These are phyloP conservation scores for Caiman crocodilus DNA, from an alignment of 2,797 vertebrate species.

Conservation along the genomic window DNA sequence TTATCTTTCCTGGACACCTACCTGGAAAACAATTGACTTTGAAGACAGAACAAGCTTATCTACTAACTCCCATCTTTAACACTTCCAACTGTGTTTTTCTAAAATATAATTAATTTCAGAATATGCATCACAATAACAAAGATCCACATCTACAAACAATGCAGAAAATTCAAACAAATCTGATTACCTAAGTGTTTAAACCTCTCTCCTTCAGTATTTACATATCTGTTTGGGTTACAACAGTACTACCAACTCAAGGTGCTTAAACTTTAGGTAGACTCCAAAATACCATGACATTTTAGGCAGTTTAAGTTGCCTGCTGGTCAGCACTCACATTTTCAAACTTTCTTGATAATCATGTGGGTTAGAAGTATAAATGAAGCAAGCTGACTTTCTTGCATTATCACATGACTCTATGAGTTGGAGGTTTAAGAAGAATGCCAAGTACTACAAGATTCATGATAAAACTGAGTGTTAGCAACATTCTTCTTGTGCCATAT, in stretches of 20 bases:
- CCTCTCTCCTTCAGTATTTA: background rate
- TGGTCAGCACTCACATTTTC: background rate
- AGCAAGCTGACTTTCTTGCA: background rate
- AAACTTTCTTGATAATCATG: background rate
- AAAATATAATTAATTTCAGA: background rate
- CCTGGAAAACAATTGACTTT: background rate
- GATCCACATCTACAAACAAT: background rate
- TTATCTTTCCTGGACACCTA: background rate
- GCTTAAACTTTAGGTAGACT: background rate
- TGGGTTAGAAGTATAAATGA: background rate
- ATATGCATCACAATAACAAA: background rate
- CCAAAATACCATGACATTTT: background rate
- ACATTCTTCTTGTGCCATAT: background rate
- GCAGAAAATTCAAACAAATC: background rate
- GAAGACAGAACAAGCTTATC: background rate
- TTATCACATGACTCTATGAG: background rate
- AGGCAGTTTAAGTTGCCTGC: background rate
- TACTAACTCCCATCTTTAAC: background rate
- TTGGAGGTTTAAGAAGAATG: slow-evolving; percentile 7
- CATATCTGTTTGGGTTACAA: background rate
- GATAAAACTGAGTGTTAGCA: slow-evolving; percentile 12
- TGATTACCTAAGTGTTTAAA: background rate
- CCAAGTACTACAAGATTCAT: background rate
- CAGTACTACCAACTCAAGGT: background rate
- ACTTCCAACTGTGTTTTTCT: background rate